Evolutionary conservation across 1,140 invertebrate species (phyloP), one percentile per base, ranked within the genome.

Genomic region (Drosophila ficusphila): DNA sequence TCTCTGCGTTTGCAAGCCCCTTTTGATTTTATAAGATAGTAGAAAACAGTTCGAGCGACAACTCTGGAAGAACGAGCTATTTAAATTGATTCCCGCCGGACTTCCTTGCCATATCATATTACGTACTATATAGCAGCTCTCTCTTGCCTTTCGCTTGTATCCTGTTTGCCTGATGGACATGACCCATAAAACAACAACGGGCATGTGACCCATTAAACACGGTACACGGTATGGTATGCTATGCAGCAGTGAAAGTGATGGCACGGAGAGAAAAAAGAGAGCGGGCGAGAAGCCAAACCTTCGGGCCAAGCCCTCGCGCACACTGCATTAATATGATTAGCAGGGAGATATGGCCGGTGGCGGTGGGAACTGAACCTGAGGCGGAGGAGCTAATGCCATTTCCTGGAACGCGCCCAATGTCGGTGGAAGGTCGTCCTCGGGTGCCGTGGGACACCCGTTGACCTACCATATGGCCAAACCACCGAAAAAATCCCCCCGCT

Each of bases 71-170:
- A 58, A 58, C 52, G 16, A 57, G 60, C 82, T 89, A 82, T 82
- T 88, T 89, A 88, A 88, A 89, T 88, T 78, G 78, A 88, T 88
- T 88, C 82, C 78, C 82, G 70, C 83, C 82, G 82, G 82, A 88
- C 82, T 82, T 88, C 82, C 82, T 88, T 83, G 68, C 57, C 78
- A 75, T 88, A 89, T 88, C 81, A 76, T 68, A 78, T 88, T 88
- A 88, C 81, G n/a, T n/a, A n/a, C n/a, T n/a, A n/a, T n/a, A n/a
- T n/a, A n/a, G n/a, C 67, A 78, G 19, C 29, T 12, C 21, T 14
- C 51, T 27, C 11, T 34, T 21, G 41, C 16, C 23, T 54, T 2
- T 44, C 18, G 1, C 4, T n/a, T 31, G 9, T 23, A 16, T 14
- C 3, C 31, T 16, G 33, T 57, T 31, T 81, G 76, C 61, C 77